These are phyloP conservation scores for Myopa tessellatipennis DNA, from an alignment of 2,888 invertebrate species.

Conservation along the genomic window DNA sequence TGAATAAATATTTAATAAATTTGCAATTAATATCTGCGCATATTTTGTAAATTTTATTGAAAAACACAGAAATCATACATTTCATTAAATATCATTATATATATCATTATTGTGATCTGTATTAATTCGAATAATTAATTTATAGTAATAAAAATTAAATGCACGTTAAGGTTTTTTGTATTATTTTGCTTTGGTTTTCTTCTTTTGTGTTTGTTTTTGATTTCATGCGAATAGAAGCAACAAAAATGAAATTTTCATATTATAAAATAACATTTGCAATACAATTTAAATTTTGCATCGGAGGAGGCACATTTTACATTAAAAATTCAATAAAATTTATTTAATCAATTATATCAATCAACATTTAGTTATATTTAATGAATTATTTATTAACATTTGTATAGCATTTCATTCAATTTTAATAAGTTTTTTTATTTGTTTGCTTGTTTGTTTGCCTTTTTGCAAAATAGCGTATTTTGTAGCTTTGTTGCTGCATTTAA, in stretches of 20 bases:
- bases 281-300: conserved; percentile 34
- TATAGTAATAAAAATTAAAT: conserved; percentile 36
- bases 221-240: conserved; percentile 26
- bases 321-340: conserved; percentile 32
- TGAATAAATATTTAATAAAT: conserved; percentile 22
- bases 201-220: conserved; percentile 24
- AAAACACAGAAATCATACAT: conserved; percentile 41
- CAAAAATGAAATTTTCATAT: conserved; percentile 18
- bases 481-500: conserved; percentile 6
- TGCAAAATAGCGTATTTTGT: conserved; percentile 46
- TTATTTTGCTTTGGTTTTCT: conserved; percentile 16
- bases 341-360: conserved; percentile 29
- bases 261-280: conserved; percentile 15
- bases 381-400: conserved; percentile 23
- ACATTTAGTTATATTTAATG: conserved; percentile 35
- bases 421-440: not conserved
- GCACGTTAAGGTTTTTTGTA: conserved; percentile 33
- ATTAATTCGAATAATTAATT: conserved; percentile 22
- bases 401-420: conserved; percentile 31
- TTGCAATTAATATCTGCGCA: conserved; percentile 25
- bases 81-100: conserved; percentile 50
- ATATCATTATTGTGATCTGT: not conserved
- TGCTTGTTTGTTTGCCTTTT: conserved; percentile 46
- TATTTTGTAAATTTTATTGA: conserved; percentile 24
- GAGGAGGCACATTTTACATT: conserved; percentile 46